These are phyloP conservation scores for Nibea coibor DNA, from an alignment of 2,113 vertebrate species.

Conservation along the genomic window DNA sequence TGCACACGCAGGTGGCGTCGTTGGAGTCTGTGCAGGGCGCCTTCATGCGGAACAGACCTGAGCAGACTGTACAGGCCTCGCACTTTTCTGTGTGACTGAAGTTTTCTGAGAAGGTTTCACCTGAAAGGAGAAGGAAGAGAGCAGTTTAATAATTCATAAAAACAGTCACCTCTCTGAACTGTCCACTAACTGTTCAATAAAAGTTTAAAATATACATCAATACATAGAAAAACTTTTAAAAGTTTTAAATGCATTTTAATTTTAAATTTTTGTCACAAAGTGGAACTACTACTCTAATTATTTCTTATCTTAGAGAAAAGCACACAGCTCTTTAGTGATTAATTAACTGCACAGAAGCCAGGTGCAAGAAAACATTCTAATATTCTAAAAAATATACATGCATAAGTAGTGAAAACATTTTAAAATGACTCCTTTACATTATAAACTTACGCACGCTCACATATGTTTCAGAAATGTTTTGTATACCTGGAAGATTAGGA, in stretches of 20 bases:
- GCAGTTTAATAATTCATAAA: no score
- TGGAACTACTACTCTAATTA: background rate
- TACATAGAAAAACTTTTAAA: background rate
- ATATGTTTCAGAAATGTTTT: slow-evolving; percentile 27
- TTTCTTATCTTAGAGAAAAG: background rate
- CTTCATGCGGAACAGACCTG: slow-evolving; percentile 88
- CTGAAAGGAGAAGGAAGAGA: slow-evolving; percentile 61
- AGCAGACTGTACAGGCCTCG: slow-evolving; percentile 88
- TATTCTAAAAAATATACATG: no score
- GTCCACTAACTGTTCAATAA: background rate
- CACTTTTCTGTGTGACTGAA: slow-evolving; percentile 91
- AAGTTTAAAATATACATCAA: background rate
- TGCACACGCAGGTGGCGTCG: slow-evolving; percentile 91
- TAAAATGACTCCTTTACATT: background rate
- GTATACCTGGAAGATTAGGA: slow-evolving; percentile 11
- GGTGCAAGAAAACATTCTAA: background rate
- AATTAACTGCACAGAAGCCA: background rate
- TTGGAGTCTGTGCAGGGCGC: slow-evolving; percentile 94
- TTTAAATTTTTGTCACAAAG: background rate
- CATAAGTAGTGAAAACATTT: background rate
- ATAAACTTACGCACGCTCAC: background rate
- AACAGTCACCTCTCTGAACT: background rate
- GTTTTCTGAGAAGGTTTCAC: slow-evolving; percentile 92
- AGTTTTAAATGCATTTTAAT: background rate
- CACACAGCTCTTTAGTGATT: background rate